These are phyloP conservation scores for Dipodomys merriami DNA, from an alignment of 2,113 vertebrate genomes.

Conservation along the genomic window DNA sequence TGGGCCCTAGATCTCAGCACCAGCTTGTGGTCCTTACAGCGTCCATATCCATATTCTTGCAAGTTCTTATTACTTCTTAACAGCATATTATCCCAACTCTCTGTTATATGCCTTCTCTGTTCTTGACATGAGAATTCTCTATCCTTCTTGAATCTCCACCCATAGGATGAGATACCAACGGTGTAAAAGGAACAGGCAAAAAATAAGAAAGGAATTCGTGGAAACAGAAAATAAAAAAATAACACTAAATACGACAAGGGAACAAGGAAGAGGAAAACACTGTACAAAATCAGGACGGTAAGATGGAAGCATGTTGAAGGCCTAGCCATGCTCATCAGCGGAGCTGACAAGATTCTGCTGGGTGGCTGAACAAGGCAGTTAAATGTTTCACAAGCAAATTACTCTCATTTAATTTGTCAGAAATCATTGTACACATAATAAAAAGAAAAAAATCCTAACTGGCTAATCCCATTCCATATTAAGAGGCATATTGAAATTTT, in stretches of 20 bases:
- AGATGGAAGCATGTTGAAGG: not conserved
- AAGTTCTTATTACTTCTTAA: not conserved
- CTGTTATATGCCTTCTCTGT: not conserved
- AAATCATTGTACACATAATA: not conserved
- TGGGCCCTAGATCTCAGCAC: not conserved
- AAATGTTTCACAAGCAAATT: not conserved
- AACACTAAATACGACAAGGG: no score
- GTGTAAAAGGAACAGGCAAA: not conserved
- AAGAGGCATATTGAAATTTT: not conserved
- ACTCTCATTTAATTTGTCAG: not conserved
- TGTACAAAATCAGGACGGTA: not conserved
- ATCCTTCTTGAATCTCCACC: not conserved
- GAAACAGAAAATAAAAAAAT: not conserved
- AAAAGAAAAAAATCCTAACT: not conserved
- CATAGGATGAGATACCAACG: not conserved
- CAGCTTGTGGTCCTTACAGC: no score
- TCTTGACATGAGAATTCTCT: not conserved
- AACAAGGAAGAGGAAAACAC: not conserved
- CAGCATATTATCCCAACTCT: no score
- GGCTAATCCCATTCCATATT: not conserved
- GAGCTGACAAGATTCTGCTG: not conserved
- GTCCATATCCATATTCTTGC: not conserved
- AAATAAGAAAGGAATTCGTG: not conserved
- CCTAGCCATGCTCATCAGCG: no score
- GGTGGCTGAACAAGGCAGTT: not conserved